Evolutionary conservation across 1,140 invertebrate genomes (phyloP).

Genomic region (Drosophila ananassae): DNA sequence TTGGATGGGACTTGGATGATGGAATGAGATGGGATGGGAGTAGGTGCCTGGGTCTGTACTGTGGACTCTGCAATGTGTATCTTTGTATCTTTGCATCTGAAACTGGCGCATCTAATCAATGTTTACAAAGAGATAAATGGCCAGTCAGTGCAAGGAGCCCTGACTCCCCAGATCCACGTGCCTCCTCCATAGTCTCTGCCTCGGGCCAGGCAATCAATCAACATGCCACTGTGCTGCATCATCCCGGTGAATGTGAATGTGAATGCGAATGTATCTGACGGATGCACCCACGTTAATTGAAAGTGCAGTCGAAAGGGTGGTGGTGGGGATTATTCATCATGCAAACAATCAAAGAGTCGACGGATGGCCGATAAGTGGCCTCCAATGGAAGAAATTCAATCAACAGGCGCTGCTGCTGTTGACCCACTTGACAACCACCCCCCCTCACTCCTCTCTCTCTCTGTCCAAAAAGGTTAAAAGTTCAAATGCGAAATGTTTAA

Average conservation of each 20-base stretch:
- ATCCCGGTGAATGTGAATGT: constrained; percentile 22
- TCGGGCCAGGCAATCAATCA: constrained; percentile 55
- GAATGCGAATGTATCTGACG: constrained; percentile 34
- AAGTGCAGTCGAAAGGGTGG: constrained; percentile 10
- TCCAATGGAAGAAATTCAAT: constrained; percentile 61
- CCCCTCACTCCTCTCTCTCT: background rate
- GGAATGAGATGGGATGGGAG: background rate
- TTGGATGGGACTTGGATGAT: background rate
- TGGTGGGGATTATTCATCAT: constrained; percentile 29
- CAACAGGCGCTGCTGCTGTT: constrained; percentile 34
- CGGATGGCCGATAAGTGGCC: constrained; percentile 60
- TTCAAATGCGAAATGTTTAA: constrained; percentile 63
- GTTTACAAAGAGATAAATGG: constrained; percentile 62
- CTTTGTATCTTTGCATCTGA: constrained; percentile 5
- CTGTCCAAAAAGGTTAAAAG: constrained; percentile 56
- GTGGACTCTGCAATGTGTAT: background rate
- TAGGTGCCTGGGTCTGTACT: constrained; percentile 13
- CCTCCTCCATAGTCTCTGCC: background rate
- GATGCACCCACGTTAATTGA: constrained; percentile 52
- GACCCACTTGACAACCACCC: constrained; percentile 57
- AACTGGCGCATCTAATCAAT: constrained; percentile 56
- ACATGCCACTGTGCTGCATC: constrained; percentile 18
- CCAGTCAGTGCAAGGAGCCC: constrained; percentile 22
- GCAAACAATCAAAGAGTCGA: constrained; percentile 61
- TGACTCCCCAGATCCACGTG: constrained; percentile 19